Percentiles rank a stretch among this genome's conserved stretches.
These are phyloP conservation scores for Mionectes macconnelli DNA, from an alignment of 2,113 vertebrate genomes.

Conservation along the genomic window DNA sequence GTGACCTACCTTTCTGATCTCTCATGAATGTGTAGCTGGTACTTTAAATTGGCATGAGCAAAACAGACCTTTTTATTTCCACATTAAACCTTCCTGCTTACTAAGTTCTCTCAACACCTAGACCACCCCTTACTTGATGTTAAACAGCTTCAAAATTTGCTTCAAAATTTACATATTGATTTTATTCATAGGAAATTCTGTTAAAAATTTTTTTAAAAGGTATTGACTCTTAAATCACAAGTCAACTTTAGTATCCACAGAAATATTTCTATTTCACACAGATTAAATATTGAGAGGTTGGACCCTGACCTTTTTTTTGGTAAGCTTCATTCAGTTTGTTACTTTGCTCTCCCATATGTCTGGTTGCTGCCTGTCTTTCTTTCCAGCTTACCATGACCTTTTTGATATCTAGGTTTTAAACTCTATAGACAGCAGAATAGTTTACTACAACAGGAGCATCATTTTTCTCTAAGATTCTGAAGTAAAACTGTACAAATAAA, in stretches of 20 bases:
- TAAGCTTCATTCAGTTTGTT: conserved; percentile 24
- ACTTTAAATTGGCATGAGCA: background rate
- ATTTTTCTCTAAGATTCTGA: background rate
- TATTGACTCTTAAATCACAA: conserved; percentile 7
- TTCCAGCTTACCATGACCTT: background rate
- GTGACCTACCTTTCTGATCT: conserved; percentile 46
- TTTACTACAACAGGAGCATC: background rate
- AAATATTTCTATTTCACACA: background rate
- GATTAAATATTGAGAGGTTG: background rate
- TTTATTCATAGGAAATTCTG: background rate
- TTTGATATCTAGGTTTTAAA: background rate
- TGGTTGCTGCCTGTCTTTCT: background rate
- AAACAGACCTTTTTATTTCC: background rate
- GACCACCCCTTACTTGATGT: background rate
- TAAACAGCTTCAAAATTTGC: background rate
- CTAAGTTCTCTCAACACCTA: conserved; percentile 6
- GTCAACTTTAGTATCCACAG: background rate
- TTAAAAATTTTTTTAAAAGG: background rate
- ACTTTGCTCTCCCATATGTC: background rate
- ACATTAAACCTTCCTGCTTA: background rate
- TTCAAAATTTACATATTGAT: background rate
- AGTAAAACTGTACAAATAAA: background rate
- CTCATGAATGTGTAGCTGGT: background rate
- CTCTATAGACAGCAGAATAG: background rate
- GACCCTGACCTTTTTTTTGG: background rate